Evolutionary conservation across 2,113 vertebrate species (phyloP), one percentile per base, ranked within the genome.

Genomic region (Vimba vimba): DNA sequence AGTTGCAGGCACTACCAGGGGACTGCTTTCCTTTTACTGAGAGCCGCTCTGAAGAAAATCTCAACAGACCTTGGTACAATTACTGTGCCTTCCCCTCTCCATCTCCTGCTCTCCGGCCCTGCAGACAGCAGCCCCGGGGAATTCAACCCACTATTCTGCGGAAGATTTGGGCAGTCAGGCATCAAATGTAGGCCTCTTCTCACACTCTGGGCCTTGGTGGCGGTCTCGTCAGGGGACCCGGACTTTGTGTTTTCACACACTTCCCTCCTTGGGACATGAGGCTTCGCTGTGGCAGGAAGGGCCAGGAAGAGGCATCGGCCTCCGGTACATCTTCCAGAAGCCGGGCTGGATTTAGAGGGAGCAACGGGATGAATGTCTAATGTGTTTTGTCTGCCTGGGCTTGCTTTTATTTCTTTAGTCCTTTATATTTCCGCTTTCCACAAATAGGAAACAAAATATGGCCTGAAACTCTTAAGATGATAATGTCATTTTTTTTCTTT

Each of bases 11-110:
- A 80, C 91, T 93, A 93, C 91, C 95, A 87, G 92, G 95, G 94
- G 95, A 96, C 94, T 93, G 93, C 90, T 94, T 95, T 95, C 94
- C 94, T 95, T 95, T 95, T 96, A 94, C 95, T 91, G 94, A 94
- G 95, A 95, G 95, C 94, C 66, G 93, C 94, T 92, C 91, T 5
- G 82, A 80, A 91, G 90, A 92, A 94, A 95, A 94, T 96, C 96
- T 97, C 96, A 92, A 95, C 95, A 97, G 96, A 93, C 96, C 93
- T 94, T 92, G 88, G 94, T 95, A 96, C 97, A 96, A 97, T 97
- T 97, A 97, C 93, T 74, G 10, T 85, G 80, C 93, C 93, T 94
- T 94, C 95, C 87, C 76, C 91, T 95, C 95, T 96, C 95, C 95
- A 95, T 96, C 95, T 93, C 88, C 92, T 94, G 94, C 95, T 91